Evolutionary conservation across 1,140 invertebrate species (phyloP).

Genomic region (Coptotermes formosanus): DNA sequence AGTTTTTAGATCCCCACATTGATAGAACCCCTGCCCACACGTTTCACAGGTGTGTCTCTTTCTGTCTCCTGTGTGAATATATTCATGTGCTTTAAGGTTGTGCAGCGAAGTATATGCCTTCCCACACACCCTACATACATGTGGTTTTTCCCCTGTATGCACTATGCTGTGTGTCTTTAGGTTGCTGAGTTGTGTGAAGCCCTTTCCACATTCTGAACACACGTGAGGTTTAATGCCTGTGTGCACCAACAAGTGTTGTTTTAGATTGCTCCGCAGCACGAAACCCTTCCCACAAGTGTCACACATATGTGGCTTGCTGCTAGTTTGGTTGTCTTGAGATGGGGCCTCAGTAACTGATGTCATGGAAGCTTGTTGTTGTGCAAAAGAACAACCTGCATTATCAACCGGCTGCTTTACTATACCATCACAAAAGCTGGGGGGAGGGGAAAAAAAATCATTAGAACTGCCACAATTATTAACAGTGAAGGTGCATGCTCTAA

Average conservation of each 20-base stretch:
- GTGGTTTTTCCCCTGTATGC: slow-evolving; percentile 45
- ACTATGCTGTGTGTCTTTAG: slow-evolving; percentile 46
- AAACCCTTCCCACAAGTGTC: slow-evolving; percentile 46
- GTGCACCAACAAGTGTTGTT: slow-evolving; percentile 40
- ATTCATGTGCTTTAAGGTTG: slow-evolving; percentile 25
- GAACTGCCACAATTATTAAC: background rate
- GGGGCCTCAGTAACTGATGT: no score
- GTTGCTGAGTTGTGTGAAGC: slow-evolving; percentile 46
- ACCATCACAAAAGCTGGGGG: no score
- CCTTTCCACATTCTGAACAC: slow-evolving; percentile 45
- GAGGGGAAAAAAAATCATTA: background rate
- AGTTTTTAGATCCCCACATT: slow-evolving; percentile 57
- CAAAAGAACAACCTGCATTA: background rate
- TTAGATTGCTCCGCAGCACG: slow-evolving; percentile 35
- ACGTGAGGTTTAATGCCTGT: slow-evolving; percentile 44
- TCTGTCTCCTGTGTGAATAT: slow-evolving; percentile 23
- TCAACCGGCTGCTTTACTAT: background rate
- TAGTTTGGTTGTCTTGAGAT: slow-evolving; percentile 35
- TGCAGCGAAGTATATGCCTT: slow-evolving; percentile 27
- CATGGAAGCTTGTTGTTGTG: background rate
- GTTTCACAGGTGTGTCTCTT: slow-evolving; percentile 52
- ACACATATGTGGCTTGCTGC: slow-evolving; percentile 47
- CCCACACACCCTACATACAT: slow-evolving; percentile 40
- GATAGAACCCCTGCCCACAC: slow-evolving; percentile 64
- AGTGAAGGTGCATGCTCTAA: background rate